phyloP scores from a whole-genome alignment of 1,140 invertebrate species.

The Musca vetustissima region DNA sequence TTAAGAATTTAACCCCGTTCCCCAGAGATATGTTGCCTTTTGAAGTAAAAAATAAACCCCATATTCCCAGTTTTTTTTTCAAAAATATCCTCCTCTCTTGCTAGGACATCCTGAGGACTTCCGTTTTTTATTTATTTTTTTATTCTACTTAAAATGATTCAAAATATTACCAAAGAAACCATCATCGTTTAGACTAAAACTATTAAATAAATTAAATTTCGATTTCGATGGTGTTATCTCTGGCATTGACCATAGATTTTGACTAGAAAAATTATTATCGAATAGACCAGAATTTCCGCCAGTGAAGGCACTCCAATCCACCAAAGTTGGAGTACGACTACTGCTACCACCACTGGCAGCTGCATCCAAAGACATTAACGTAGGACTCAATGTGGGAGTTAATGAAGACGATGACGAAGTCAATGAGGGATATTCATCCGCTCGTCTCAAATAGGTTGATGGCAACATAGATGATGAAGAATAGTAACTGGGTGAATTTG shows the following conservation, averaged over 20 bases:
- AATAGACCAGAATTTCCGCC: background rate
- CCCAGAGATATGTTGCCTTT: no score
- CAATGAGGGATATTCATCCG: background rate
- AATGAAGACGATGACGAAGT: background rate
- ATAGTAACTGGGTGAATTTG: background rate
- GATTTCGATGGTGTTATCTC: background rate
- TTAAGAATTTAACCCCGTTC: no score
- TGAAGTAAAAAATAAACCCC: no score
- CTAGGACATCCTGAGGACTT: no score
- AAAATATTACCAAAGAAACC: background rate
- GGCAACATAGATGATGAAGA: background rate
- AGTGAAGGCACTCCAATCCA: background rate
- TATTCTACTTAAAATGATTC: constrained; percentile 4
- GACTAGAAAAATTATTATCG: background rate
- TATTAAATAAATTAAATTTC: constrained; percentile 18
- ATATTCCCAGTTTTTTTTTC: no score
- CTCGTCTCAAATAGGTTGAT: background rate
- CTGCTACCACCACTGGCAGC: background rate
- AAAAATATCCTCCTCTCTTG: no score
- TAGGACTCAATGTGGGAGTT: no score
- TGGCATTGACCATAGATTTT: constrained; percentile 11
- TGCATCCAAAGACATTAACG: background rate
- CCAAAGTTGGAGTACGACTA: background rate
- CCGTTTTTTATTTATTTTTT: no score
- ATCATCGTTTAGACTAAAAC: constrained; percentile 9